Base-by-base conservation (phyloP, 2,113 vertebrate species). In the Phyllostomus discolor region DNA sequence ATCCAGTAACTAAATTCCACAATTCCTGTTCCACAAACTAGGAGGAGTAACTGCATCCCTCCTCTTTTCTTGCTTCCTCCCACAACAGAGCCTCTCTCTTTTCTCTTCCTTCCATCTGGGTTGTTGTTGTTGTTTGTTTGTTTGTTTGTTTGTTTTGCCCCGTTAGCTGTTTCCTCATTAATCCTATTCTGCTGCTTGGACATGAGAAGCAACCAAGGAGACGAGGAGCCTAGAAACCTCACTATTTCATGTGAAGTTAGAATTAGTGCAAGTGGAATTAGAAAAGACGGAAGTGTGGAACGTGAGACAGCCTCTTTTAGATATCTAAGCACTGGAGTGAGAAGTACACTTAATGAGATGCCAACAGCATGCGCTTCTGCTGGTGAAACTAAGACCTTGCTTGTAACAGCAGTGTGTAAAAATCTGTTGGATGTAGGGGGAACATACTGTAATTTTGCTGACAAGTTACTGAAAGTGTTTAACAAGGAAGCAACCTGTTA, bases 361-460 rank as follows among this genome's bases (percentile, higher is more conserved):
- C 19, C 48, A 41, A 64, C 2, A 54, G 12, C 57, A 81, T 7
- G 26, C 62, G 59, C 12, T 94, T 92, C 73, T 92, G 43, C 54
- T 78, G 50, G 57, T 43, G 4, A 76, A 80, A 84, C 66, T 90
- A 69, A 96, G 88, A 52, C 93, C 95, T 54, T 98, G 97, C 97
- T 98, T 98, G 94, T 93, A 96, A 90, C 57, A 97, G 33, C 50
- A 78, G 66, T 93, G 93, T 72, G 67, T 96, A 86, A 97, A 97
- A 97, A 75, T 98, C 96, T 97, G 96, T 97, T 98, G 97, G 90
- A 95, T n/a, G 15, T 19, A 12, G 1, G 28, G 28, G 80, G 52
- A 64, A 83, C 96, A 75, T 76, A 91, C 92, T 96, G 79, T 98
- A 95, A 98, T 98, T 98, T 97, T 97, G 88, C 89, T 98, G 97